These are phyloP conservation scores for Mythimna vitellina DNA, from an alignment of 2,888 invertebrate species.

Conservation along the genomic window DNA sequence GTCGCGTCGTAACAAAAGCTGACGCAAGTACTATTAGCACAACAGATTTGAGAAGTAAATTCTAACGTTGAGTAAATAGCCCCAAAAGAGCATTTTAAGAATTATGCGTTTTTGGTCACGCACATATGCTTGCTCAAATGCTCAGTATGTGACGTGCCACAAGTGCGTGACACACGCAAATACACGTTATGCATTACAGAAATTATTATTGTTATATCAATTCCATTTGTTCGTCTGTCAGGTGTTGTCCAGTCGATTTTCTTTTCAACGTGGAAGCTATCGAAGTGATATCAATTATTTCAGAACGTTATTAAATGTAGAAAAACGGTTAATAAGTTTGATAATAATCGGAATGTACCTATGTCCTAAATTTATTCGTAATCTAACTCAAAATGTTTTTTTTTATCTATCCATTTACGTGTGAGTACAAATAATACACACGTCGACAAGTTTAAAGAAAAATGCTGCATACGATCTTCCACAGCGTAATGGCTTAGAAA, in stretches of 20 bases:
- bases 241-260: too few relatives aligned
- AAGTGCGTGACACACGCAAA: conserved; percentile 13
- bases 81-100: background rate
- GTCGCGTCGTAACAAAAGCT: background rate
- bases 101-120: conserved; percentile 7
- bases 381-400: too few relatives aligned
- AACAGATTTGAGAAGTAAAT: background rate
- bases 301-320: too few relatives aligned
- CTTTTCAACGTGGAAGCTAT: background rate
- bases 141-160: background rate
- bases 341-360: too few relatives aligned
- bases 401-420: too few relatives aligned
- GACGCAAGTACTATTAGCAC: background rate
- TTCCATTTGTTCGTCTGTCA: too few relatives aligned
- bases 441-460: too few relatives aligned
- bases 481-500: background rate
- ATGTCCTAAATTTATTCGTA: too few relatives aligned
- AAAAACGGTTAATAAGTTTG: too few relatives aligned
- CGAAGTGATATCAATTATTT: background rate
- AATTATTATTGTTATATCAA: background rate
- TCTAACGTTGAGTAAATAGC: background rate
- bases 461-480: too few relatives aligned
- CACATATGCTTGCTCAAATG: background rate
- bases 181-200: background rate
- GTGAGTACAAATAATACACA: too few relatives aligned